A percentile compares a stretch with the other conserved stretches of the same genome.
Conservation (phyloP, 2,113 vertebrate genomes). For the Chiloscyllium plagiosum region DNA sequence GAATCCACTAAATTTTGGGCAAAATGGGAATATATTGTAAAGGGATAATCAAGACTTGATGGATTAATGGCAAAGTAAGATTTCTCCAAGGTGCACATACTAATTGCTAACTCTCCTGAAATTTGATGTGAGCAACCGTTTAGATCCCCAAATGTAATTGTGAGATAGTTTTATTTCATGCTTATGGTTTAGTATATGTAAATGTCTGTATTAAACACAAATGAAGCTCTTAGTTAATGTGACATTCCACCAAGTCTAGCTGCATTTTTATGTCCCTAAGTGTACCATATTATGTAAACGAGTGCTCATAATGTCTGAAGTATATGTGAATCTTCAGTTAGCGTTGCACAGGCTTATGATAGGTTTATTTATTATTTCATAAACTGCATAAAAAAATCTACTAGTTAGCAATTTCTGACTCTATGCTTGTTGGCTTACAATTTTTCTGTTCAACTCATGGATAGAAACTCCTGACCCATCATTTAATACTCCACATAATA, state of each 20-base stretch:
- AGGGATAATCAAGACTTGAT: neutral
- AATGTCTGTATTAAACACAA: neutral
- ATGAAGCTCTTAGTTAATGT: neutral
- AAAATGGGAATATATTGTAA: neutral
- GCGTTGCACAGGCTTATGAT: neutral
- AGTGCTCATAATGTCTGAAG: neutral
- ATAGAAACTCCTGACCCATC: neutral
- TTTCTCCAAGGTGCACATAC: neutral
- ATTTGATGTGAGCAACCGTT: neutral
- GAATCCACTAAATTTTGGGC: neutral
- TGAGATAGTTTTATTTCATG: constrained; percentile 17
- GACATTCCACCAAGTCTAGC: neutral
- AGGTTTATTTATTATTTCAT: neutral
- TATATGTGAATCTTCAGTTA: neutral
- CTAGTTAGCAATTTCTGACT: neutral
- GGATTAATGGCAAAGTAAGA: neutral
- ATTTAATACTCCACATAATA: neutral
- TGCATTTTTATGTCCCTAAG: neutral
- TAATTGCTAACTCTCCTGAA: neutral
- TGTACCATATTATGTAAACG: neutral
- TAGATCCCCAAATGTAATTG: neutral
- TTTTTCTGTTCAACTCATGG: neutral
- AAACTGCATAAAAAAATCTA: constrained; percentile 18
- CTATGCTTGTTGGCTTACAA: neutral
- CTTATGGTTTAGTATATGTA: neutral